These are phyloP conservation scores for Phalacrocorax brasilianus DNA, from an alignment of 2,113 vertebrate genomes.

Conservation along the genomic window DNA sequence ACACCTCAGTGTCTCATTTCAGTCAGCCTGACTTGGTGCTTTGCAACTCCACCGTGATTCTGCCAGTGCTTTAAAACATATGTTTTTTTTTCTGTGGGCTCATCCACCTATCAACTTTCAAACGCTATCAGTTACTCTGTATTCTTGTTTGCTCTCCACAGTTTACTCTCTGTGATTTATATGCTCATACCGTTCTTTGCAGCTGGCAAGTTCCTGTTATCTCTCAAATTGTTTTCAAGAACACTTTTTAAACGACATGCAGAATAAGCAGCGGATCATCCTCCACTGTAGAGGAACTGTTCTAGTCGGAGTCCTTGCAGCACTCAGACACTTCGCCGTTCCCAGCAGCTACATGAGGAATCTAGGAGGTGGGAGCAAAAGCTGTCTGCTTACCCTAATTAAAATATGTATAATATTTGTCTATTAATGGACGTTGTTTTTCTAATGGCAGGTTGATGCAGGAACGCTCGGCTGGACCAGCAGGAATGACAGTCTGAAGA, in stretches of 20 bases:
- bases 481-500: background rate
- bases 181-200: background rate
- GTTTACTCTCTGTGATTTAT: background rate
- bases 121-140: background rate
- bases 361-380: background rate
- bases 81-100: background rate
- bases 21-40: background rate
- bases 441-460: background rate
- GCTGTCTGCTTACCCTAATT: background rate
- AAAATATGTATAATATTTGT: accelerated
- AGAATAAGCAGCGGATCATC: background rate
- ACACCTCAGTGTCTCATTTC: background rate
- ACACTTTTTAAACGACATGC: background rate
- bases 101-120: background rate
- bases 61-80: background rate
- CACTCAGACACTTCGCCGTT: accelerated
- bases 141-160: background rate
- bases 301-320: background rate
- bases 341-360: background rate
- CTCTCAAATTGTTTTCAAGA: background rate
- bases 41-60: background rate
- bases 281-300: background rate
- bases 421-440: background rate
- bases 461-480: background rate
- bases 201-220: background rate